Conservation (phyloP, 2,797 vertebrate genomes). For the Tokudaia tokunoshimensis region DNA sequence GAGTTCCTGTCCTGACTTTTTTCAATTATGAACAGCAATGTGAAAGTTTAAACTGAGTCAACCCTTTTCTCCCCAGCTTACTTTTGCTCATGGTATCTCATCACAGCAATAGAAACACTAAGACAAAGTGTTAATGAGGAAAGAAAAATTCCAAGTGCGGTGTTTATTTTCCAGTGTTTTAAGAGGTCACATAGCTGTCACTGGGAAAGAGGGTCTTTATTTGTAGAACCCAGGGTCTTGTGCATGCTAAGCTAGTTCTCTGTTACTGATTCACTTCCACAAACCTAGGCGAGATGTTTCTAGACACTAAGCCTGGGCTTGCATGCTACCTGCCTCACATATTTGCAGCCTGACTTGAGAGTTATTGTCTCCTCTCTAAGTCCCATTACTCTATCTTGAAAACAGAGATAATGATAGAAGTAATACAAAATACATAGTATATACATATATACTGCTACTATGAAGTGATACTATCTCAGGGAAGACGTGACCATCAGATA, state of each 20-base stretch:
- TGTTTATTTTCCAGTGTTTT: conserved; percentile 5
- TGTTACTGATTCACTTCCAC: not conserved
- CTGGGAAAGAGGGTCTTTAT: not conserved
- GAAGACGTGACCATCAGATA: not conserved
- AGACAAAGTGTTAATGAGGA: not conserved
- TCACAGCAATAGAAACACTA: not conserved
- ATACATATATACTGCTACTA: not conserved
- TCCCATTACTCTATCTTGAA: not conserved
- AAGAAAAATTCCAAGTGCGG: not conserved
- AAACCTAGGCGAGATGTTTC: conserved; percentile 1
- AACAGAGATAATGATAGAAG: not conserved
- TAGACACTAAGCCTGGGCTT: not conserved
- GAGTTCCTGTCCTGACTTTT: not conserved
- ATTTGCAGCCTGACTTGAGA: not conserved
- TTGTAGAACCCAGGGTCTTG: not conserved
- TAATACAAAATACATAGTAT: not conserved
- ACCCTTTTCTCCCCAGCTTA: not conserved
- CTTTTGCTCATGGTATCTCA: not conserved
- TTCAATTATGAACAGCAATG: not conserved
- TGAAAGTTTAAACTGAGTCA: not conserved
- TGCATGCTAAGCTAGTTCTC: not conserved
- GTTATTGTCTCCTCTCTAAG: not conserved
- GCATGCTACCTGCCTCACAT: not conserved
- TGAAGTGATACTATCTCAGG: not conserved
- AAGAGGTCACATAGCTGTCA: not conserved